These are phyloP conservation scores for Melinopterus prodromus DNA, from an alignment of 2,888 invertebrate genomes.

Conservation along the genomic window DNA sequence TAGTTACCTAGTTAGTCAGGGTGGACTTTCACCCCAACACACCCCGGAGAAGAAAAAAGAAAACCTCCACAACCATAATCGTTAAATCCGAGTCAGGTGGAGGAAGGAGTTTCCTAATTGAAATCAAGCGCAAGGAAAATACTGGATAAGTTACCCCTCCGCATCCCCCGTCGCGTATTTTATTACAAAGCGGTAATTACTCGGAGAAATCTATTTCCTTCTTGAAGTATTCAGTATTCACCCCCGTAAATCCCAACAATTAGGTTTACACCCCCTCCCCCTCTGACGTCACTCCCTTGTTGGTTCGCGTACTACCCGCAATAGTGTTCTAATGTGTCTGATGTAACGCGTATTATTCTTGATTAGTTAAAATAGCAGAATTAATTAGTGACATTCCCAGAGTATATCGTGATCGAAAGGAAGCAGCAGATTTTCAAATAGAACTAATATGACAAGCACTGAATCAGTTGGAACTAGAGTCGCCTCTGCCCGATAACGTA, in stretches of 20 bases:
- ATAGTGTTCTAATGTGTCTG: background rate
- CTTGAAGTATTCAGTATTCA: background rate
- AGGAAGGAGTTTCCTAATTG: background rate
- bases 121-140: background rate
- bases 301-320: constrained; percentile 6
- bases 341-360: too few relatives aligned
- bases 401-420: too few relatives aligned
- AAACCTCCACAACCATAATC: background rate
- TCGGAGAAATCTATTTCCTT: background rate
- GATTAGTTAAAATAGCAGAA: too few relatives aligned
- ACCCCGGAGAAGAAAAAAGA: background rate
- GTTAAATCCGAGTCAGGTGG: background rate
- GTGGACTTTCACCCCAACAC: background rate
- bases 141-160: background rate
- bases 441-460: too few relatives aligned
- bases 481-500: too few relatives aligned
- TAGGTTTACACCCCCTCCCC: constrained; percentile 8
- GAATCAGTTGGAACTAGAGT: too few relatives aligned
- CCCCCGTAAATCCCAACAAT: constrained; percentile 10
- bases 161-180: background rate
- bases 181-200: background rate
- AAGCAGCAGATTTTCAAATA: too few relatives aligned
- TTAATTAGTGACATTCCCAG: too few relatives aligned
- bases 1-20: background rate
- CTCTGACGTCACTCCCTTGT: constrained; percentile 23